phyloP scores from a whole-genome alignment of 2,797 vertebrate genomes.

The Limnodromus scolopaceus region DNA sequence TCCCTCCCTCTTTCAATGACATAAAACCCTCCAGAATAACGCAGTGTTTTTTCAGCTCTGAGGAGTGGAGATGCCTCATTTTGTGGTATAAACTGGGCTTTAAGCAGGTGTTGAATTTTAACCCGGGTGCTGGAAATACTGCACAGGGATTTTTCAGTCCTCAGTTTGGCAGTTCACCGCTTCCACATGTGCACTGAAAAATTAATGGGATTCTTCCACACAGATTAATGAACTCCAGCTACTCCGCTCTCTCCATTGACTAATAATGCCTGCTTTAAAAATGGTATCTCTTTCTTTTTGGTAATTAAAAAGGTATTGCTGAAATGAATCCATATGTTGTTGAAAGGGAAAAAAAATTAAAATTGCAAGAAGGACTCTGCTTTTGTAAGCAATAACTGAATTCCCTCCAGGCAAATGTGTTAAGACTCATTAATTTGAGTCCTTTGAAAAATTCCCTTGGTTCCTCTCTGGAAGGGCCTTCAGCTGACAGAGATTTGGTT shows the following conservation, averaged over 20 bases:
- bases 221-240: not conserved
- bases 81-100: not conserved
- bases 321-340: slow-evolving; percentile 47
- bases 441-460: slow-evolving; percentile 61
- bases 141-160: not conserved
- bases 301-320: slow-evolving; percentile 44
- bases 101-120: not conserved
- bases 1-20: not conserved
- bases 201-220: slow-evolving; percentile 19
- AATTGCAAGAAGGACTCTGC: slow-evolving; percentile 54
- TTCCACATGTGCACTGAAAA: slow-evolving; percentile 24
- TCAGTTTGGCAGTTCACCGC: not conserved
- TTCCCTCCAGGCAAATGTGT: slow-evolving; percentile 51
- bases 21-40: not conserved
- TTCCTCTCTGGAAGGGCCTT: slow-evolving; percentile 40
- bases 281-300: not conserved
- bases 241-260: not conserved
- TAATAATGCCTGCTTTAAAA: not conserved
- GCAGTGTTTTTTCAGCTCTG: not conserved
- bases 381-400: slow-evolving; percentile 63
- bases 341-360: not conserved
- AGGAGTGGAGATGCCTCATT: not conserved
- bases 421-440: slow-evolving; percentile 65
- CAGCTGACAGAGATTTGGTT: slow-evolving; percentile 63
- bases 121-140: not conserved